These are phyloP conservation scores for Papilio elwesi DNA, from an alignment of 2,888 invertebrate species.

Conservation along the genomic window DNA sequence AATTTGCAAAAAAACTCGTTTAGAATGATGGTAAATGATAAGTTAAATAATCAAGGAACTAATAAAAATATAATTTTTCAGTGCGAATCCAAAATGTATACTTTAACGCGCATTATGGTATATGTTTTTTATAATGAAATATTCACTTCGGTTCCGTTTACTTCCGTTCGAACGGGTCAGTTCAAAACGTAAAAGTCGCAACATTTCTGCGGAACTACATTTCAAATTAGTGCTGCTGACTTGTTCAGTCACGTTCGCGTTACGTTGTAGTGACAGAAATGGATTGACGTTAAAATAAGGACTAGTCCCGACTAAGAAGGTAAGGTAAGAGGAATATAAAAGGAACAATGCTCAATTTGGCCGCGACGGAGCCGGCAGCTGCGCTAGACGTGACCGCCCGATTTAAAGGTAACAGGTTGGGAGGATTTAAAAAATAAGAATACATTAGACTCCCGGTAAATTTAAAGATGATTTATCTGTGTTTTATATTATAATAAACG, in stretches of 20 bases:
- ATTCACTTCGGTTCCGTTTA: neutral
- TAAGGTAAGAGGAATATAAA: constrained; percentile 31
- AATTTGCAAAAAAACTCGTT: no score
- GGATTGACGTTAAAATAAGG: constrained; percentile 37
- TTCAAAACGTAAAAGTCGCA: constrained; percentile 29
- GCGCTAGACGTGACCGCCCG: constrained; percentile 38
- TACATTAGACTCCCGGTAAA: constrained; percentile 9
- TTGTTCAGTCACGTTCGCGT: constrained; percentile 69
- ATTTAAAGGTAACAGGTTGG: constrained; percentile 38
- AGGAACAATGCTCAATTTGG: constrained; percentile 41
- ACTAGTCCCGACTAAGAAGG: constrained; percentile 9
- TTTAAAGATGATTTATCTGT: neutral
- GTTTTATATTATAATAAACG: neutral
- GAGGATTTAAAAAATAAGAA: constrained; percentile 34
- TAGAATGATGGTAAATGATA: no score
- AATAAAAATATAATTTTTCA: neutral
- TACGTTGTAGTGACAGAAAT: constrained; percentile 43
- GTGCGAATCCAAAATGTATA: neutral
- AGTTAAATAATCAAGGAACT: no score
- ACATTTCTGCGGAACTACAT: constrained; percentile 47
- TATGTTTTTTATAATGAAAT: no score
- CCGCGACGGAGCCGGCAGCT: constrained; percentile 32
- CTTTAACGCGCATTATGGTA: neutral
- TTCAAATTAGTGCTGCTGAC: constrained; percentile 65
- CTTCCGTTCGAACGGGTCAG: constrained; percentile 9